Conservation (phyloP, 2,113 vertebrate genomes). For the Brienomyrus brachyistius region DNA sequence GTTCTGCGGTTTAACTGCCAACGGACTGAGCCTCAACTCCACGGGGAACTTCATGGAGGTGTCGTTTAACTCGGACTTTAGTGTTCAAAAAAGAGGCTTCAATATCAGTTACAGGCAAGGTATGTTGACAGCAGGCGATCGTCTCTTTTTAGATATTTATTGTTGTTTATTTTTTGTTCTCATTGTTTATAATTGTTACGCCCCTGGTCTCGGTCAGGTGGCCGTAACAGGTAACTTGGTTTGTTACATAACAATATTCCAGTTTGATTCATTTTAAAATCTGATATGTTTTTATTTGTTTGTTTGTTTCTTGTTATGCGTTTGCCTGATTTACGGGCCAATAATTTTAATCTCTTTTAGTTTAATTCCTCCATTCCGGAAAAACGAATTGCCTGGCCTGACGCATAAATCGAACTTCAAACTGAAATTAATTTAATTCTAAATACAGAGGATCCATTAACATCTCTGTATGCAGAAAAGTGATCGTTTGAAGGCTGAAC, state of each 20-base stretch:
- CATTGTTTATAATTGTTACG: background rate
- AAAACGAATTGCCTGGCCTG: background rate
- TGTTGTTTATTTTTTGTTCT: background rate
- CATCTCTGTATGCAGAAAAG: background rate
- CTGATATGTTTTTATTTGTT: background rate
- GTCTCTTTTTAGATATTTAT: constrained; percentile 2
- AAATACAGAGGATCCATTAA: background rate
- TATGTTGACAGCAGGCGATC: constrained; percentile 55
- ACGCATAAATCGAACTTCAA: background rate
- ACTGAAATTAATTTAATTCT: background rate
- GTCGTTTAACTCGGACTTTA: constrained; percentile 87
- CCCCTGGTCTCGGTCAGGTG: background rate
- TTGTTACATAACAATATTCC: background rate
- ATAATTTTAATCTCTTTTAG: background rate
- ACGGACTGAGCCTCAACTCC: constrained; percentile 86
- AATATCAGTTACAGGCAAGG: constrained; percentile 74
- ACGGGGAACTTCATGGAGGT: constrained; percentile 82
- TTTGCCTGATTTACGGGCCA: background rate
- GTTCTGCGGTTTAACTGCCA: constrained; percentile 87
- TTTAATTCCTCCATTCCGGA: background rate
- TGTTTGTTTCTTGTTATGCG: background rate
- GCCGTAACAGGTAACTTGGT: background rate
- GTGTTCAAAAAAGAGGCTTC: constrained; percentile 92
- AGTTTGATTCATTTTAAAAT: background rate
- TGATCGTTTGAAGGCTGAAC: background rate